Evolutionary conservation across 2,888 invertebrate genomes (phyloP).

Genomic region (Blera fallax): DNA sequence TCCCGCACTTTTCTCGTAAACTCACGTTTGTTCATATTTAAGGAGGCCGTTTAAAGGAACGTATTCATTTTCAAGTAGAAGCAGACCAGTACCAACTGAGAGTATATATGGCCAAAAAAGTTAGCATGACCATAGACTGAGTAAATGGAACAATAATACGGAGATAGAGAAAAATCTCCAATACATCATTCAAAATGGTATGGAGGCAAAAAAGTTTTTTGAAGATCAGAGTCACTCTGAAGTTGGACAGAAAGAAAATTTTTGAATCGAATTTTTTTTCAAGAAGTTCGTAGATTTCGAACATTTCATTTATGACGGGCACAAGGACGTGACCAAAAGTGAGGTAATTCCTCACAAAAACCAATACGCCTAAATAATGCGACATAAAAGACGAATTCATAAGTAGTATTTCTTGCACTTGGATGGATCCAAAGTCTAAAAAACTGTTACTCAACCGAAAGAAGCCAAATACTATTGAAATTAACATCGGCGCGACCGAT

Average conservation of each 20-base stretch:
- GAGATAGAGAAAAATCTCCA: no score
- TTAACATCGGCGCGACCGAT: no score
- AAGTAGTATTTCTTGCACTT: background rate
- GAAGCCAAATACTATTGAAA: no score
- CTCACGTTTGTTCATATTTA: background rate
- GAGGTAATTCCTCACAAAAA: background rate
- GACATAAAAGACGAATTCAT: background rate
- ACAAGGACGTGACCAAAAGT: background rate
- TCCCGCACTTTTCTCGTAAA: background rate
- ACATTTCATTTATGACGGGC: background rate
- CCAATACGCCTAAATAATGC: no score
- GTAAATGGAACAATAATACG: background rate
- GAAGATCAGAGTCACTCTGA: no score
- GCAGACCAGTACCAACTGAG: slow-evolving; percentile 1
- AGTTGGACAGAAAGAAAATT: background rate
- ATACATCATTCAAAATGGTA: background rate
- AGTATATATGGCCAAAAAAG: background rate
- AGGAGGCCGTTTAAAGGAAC: background rate
- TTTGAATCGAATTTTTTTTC: background rate
- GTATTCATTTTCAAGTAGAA: background rate
- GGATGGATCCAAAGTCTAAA: no score
- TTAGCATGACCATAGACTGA: background rate
- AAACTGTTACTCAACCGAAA: no score
- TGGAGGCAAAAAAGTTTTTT: no score
- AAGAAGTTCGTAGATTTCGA: background rate